These are phyloP conservation scores for Cygnus olor DNA, from an alignment of 2,797 vertebrate genomes.

Conservation along the genomic window DNA sequence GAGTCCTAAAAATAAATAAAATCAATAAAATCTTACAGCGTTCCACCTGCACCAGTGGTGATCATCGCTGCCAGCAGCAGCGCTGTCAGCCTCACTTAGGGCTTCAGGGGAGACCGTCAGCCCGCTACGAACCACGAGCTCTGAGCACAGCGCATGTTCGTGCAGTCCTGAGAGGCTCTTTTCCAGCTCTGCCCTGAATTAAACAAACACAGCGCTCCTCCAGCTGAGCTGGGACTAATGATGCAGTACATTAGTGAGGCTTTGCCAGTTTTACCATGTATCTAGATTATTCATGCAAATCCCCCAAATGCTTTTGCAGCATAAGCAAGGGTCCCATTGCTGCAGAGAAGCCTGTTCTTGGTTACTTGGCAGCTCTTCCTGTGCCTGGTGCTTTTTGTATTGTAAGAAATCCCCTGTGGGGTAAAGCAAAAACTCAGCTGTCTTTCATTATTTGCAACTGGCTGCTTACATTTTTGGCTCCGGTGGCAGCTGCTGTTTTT, in stretches of 20 bases:
- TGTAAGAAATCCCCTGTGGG: not conserved
- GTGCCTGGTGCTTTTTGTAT: not conserved
- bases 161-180: not conserved
- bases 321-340: not conserved
- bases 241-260: not conserved
- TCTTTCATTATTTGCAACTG: not conserved
- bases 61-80: not conserved
- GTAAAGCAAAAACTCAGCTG: not conserved
- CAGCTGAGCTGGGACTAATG: accelerated
- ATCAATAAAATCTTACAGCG: accelerated
- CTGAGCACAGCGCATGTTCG: not conserved
- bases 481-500: not conserved
- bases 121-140: not conserved
- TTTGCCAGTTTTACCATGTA: not conserved
- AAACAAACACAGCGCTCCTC: not conserved
- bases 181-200: not conserved
- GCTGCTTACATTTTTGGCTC: not conserved
- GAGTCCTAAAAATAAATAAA: not conserved
- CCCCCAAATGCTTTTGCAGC: not conserved
- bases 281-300: not conserved
- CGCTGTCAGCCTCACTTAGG: not conserved
- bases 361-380: not conserved
- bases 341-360: not conserved
- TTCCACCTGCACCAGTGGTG: accelerated
- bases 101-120: not conserved